Evolutionary conservation across 2,113 vertebrate species (phyloP).

Genomic region (Labrus mixtus): DNA sequence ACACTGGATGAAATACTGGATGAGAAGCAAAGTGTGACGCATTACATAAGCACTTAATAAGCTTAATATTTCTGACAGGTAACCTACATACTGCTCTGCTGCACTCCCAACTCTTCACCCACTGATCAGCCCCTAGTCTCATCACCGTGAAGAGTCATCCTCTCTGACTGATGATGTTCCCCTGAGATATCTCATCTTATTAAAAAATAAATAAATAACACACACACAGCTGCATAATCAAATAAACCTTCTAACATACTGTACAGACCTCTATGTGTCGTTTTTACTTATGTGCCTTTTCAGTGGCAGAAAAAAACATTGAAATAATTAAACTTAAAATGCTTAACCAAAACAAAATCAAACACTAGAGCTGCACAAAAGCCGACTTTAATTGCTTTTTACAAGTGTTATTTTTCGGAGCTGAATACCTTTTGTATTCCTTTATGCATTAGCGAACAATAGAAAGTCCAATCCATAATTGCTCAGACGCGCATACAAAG

Average conservation of each 20-base stretch:
- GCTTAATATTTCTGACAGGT: constrained; percentile 73
- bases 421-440: not conserved
- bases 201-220: not conserved
- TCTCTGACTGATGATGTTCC: constrained; percentile 27
- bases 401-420: too few relatives aligned
- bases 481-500: not conserved
- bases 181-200: constrained; percentile 28
- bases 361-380: not conserved
- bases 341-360: not conserved
- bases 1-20: constrained; percentile 27
- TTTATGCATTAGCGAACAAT: not conserved
- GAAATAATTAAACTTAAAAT: too few relatives aligned
- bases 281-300: too few relatives aligned
- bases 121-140: constrained; percentile 26
- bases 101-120: constrained; percentile 18
- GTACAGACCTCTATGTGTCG: not conserved
- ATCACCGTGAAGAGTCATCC: constrained; percentile 33
- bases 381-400: not conserved
- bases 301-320: too few relatives aligned
- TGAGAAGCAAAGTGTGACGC: constrained; percentile 24
- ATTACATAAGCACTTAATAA: constrained; percentile 68
- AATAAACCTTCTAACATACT: constrained; percentile 36
- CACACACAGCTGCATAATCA: constrained; percentile 35
- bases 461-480: not conserved
- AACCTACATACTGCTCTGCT: constrained; percentile 67